These are phyloP conservation scores for Euura lappo DNA, from an alignment of 1,140 invertebrate species.

Conservation along the genomic window DNA sequence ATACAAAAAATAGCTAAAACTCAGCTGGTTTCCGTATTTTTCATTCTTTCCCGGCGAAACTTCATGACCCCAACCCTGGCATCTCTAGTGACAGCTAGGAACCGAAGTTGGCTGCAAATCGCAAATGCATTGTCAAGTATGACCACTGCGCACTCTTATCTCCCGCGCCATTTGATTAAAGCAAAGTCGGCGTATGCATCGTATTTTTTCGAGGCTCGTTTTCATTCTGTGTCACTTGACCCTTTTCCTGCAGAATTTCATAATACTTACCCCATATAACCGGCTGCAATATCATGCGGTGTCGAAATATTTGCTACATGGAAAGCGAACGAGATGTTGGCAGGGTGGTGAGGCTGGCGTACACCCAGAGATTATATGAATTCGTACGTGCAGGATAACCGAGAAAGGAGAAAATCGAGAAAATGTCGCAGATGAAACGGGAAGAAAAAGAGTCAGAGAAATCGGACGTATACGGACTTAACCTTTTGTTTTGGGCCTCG, in stretches of 20 bases:
- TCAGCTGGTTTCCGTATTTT: too few species aligned
- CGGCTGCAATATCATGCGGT: neutral
- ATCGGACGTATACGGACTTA: neutral
- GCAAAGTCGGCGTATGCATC: neutral
- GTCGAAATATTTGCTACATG: conserved; percentile 7
- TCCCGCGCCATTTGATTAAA: neutral
- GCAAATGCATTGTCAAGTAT: too few species aligned
- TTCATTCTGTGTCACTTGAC: neutral
- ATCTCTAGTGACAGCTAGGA: too few species aligned
- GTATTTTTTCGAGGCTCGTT: neutral
- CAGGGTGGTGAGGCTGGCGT: neutral
- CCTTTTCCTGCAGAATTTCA: neutral
- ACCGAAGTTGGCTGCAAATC: too few species aligned
- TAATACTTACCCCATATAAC: neutral
- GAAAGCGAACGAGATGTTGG: neutral
- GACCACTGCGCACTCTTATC: too few species aligned
- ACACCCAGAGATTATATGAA: neutral
- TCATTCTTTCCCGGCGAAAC: too few species aligned
- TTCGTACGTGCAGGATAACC: neutral
- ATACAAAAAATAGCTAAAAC: too few species aligned
- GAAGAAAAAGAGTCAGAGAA: neutral
- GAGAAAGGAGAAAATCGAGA: neutral
- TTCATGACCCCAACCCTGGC: too few species aligned
- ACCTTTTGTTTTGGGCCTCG: too few species aligned
- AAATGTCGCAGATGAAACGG: neutral